Percentiles rank a stretch among this genome's conserved stretches.
phyloP scores from a whole-genome alignment of 1,140 invertebrate genomes.

The Idris sp. region DNA sequence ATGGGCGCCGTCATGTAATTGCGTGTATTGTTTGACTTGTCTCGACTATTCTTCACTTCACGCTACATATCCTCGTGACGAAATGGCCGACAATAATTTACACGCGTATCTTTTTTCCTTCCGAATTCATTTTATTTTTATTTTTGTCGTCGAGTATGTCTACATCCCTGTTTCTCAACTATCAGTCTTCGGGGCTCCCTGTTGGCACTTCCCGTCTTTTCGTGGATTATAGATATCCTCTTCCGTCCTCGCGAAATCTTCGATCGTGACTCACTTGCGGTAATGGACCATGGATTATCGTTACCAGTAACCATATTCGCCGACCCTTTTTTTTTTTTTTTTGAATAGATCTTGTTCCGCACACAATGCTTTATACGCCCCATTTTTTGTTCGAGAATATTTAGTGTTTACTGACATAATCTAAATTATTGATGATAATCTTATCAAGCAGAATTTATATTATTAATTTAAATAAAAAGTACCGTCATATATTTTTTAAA shows the following conservation, averaged over 20 bases:
- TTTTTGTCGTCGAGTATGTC: slow-evolving; percentile 1
- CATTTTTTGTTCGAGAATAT: no score
- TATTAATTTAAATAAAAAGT: no score
- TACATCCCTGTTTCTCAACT: slow-evolving; percentile 1
- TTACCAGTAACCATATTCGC: slow-evolving; percentile 19
- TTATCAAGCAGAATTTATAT: no score
- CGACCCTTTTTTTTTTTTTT: no score
- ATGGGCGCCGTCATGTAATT: slow-evolving; percentile 58
- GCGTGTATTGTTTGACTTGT: slow-evolving; percentile 63
- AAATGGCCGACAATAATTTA: slow-evolving; percentile 51
- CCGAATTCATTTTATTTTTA: slow-evolving; percentile 27
- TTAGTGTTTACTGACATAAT: no score
- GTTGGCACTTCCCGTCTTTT: slow-evolving; percentile 38
- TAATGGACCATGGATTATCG: slow-evolving; percentile 60
- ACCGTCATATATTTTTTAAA: no score
- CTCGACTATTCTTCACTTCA: slow-evolving; percentile 54
- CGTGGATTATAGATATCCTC: slow-evolving; percentile 41
- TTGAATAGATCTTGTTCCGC: no score
- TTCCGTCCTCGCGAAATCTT: slow-evolving; percentile 37
- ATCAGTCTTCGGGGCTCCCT: slow-evolving; percentile 32
- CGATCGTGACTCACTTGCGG: slow-evolving; percentile 52
- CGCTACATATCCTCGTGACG: slow-evolving; percentile 48
- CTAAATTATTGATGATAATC: no score
- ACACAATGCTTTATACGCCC: no score
- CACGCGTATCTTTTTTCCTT: slow-evolving; percentile 42